These are phyloP conservation scores for Pipistrellus pygmaeus DNA, from an alignment of 2,797 vertebrate genomes.

Conservation along the genomic window DNA sequence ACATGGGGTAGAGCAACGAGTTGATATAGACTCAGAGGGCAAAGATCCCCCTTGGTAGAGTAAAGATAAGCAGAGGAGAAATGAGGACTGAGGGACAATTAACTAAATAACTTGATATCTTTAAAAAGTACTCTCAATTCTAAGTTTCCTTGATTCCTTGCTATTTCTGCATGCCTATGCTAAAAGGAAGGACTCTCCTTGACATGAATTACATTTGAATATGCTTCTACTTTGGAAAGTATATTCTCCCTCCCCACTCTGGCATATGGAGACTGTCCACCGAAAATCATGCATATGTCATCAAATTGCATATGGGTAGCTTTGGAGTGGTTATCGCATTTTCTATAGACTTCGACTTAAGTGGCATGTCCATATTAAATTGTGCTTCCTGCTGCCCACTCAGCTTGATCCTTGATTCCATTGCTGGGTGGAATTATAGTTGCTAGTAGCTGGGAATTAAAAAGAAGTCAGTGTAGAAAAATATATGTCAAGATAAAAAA, in stretches of 20 bases:
- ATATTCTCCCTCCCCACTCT: not conserved
- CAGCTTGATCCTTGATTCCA: not conserved
- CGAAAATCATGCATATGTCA: constrained; percentile 5
- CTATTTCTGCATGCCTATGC: not conserved
- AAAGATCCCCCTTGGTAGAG: not conserved
- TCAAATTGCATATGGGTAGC: not conserved
- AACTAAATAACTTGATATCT: not conserved
- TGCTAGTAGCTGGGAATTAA: constrained; percentile 9
- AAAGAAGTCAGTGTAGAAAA: not conserved
- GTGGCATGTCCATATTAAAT: not conserved
- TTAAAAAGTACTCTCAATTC: constrained; percentile 22
- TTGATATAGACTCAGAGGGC: not conserved
- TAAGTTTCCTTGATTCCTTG: not conserved
- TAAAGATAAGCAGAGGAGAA: not conserved
- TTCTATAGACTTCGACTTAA: not conserved
- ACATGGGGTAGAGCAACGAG: not conserved
- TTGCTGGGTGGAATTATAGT: not conserved
- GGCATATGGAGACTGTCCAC: not conserved
- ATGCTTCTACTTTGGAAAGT: not conserved
- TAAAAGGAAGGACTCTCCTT: not conserved
- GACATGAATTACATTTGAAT: constrained; percentile 44
- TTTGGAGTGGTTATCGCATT: not conserved
- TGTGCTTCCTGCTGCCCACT: not conserved
- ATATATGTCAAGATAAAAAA: constrained; percentile 51
- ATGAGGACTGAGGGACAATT: not conserved